Conservation (phyloP, 2,113 vertebrate genomes). For the Rana temporaria region DNA sequence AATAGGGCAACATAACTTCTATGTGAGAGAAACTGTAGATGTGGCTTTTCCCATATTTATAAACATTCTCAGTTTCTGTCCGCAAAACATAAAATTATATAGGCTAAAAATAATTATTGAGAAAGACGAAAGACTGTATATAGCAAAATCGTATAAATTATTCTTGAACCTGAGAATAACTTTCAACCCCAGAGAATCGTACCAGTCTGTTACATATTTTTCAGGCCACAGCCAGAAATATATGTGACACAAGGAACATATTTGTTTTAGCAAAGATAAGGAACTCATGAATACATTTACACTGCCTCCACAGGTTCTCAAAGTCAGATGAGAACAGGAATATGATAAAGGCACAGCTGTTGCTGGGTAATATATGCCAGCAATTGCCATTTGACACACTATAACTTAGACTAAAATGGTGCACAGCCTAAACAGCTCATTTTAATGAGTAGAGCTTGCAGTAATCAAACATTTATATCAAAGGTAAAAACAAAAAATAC, state of each 20-base stretch:
- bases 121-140: neutral
- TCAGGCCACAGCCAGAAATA: conserved; percentile 16
- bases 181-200: conserved; percentile 1
- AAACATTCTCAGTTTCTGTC: neutral
- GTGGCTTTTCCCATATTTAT: neutral
- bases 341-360: conserved; percentile 22
- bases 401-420: neutral
- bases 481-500: no score
- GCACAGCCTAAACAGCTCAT: no score
- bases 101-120: neutral
- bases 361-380: conserved; percentile 17
- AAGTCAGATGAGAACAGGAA: conserved; percentile 16
- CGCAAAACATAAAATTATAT: neutral
- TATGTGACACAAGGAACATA: conserved; percentile 26
- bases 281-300: conserved; percentile 29
- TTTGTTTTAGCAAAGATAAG: conserved; percentile 36
- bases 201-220: conserved; percentile 24
- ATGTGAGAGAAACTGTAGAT: neutral
- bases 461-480: no score
- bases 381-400: neutral
- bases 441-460: no score
- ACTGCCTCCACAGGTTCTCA: conserved; percentile 8
- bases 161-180: conserved; percentile 16
- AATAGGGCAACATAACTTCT: neutral
- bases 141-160: conserved; percentile 24